Evolutionary conservation across 92 coral and sea anemone genomes (phyloP), one percentile per base, ranked within the genome.

Genomic region (Virgularia gustaviana): DNA sequence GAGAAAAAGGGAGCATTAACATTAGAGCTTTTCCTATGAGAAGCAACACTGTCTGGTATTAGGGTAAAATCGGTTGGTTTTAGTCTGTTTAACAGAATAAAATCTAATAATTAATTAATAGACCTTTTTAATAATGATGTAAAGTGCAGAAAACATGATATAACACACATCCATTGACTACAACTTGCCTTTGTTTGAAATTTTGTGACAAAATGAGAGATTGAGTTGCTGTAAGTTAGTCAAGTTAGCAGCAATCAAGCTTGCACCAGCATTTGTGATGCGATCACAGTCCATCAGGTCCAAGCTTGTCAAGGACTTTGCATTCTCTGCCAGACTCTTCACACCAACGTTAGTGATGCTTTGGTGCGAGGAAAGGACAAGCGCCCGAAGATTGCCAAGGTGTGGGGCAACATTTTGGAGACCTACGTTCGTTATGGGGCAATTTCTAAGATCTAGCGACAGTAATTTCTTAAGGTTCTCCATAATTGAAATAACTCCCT

Each of bases 201-300:
- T 86, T 3, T 81, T 81, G 44, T 81, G 85, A 73, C 97, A 90
- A 63, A 83, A 88, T 2, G 95, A 88, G 73, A 90, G 70, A 63
- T 88, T 90, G 37, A 90, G 83, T 68, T 88, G 90, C 45, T 79
- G 87, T 19, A 90, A 70, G 18, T 80, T 81, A 18, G 70, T 43
- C 83, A 90, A 83, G 49, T 81, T 81, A 51, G 59, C 44, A 16
- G 97, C 95, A 10, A 90, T 81, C 25, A 90, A 60, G 5, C 60
- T 79, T 24, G 86, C 90, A 6, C 90, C 97, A 43, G 90, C 78
- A 71, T 90, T 83, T 18, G 97, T 88, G 25, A 90, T 77, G 65
- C 81, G 73, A 61, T 85, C 59, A 47, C 97, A 90, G 47, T 85
- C 95, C 95, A 90, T 88, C 36, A 90, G 71, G 60, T 90, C 97